These are phyloP conservation scores for Mythimna lalbum DNA, from an alignment of 2,888 invertebrate genomes.

Conservation along the genomic window DNA sequence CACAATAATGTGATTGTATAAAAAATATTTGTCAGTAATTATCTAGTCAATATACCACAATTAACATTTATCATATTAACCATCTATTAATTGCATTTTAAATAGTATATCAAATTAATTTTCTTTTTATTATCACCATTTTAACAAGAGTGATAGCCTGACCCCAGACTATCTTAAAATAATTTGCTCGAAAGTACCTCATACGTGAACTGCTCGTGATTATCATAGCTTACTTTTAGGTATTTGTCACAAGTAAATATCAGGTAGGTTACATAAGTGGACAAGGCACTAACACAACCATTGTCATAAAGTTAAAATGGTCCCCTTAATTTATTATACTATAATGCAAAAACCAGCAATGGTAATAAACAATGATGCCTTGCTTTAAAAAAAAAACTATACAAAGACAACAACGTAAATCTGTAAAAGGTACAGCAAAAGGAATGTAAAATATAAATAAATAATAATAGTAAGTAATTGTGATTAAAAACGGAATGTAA, in stretches of 20 bases:
- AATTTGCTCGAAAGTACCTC: constrained; percentile 42
- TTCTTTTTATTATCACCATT: constrained; percentile 24
- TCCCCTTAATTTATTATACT: constrained; percentile 44
- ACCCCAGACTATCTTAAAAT: constrained; percentile 42
- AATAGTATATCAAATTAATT: constrained; percentile 32
- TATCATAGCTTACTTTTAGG: constrained; percentile 67
- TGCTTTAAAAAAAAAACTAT: constrained; percentile 28
- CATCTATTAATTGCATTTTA: constrained; percentile 25
- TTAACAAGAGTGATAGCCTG: constrained; percentile 41
- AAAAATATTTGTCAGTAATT: constrained; percentile 31
- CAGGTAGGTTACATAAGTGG: constrained; percentile 29
- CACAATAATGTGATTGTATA: neutral
- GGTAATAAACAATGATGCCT: constrained; percentile 12
- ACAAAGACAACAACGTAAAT: constrained; percentile 20
- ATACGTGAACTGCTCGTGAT: constrained; percentile 61
- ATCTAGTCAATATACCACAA: constrained; percentile 12
- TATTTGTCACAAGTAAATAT: constrained; percentile 37
- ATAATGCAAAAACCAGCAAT: constrained; percentile 25
- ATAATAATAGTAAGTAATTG: constrained; percentile 50
- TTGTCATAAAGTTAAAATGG: constrained; percentile 57
- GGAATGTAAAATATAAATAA: constrained; percentile 41
- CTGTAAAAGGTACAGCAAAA: constrained; percentile 22
- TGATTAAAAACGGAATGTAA: constrained; percentile 53
- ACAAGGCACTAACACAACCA: constrained; percentile 71
- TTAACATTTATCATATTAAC: constrained; percentile 16